Conservation (phyloP, 1,140 invertebrate species). For the Drosophila fuyamai region DNA sequence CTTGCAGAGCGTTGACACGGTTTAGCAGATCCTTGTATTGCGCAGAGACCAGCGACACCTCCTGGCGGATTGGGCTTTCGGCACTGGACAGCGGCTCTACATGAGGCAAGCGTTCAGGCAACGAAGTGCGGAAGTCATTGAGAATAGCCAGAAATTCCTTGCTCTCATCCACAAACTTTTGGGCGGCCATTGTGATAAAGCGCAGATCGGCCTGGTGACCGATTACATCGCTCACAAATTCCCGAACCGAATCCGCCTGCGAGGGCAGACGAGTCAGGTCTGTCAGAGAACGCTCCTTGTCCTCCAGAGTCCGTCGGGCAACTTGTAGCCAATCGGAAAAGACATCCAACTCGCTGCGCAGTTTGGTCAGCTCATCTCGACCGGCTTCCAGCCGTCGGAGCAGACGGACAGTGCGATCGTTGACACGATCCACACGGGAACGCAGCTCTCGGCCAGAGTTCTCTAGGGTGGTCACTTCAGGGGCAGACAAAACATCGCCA, state of each 20-base stretch:
- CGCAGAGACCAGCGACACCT: slow-evolving; percentile 89
- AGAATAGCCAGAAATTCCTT: slow-evolving; percentile 93
- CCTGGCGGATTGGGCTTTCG: slow-evolving; percentile 89
- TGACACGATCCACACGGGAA: slow-evolving; percentile 92
- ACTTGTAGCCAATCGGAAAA: slow-evolving; percentile 94
- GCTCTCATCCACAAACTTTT: slow-evolving; percentile 97
- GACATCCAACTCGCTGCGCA: slow-evolving; percentile 89
- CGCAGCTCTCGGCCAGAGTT: slow-evolving; percentile 93
- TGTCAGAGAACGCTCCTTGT: slow-evolving; percentile 93
- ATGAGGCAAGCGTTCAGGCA: slow-evolving; percentile 92
- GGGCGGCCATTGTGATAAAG: slow-evolving; percentile 97
- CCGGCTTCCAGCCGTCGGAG: slow-evolving; percentile 91
- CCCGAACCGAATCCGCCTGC: slow-evolving; percentile 91
- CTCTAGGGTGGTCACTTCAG: slow-evolving; percentile 93
- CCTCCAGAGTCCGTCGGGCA: slow-evolving; percentile 91
- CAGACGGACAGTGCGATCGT: slow-evolving; percentile 91
- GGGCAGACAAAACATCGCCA: slow-evolving; percentile 94
- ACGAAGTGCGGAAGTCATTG: slow-evolving; percentile 93
- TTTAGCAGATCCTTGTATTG: slow-evolving; percentile 91
- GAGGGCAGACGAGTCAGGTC: slow-evolving; percentile 90
- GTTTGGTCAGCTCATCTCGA: slow-evolving; percentile 94
- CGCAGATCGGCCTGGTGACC: slow-evolving; percentile 96
- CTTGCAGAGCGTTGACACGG: slow-evolving; percentile 92
- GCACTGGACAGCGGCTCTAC: slow-evolving; percentile 89
- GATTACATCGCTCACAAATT: slow-evolving; percentile 97